Evolutionary conservation across 2,113 vertebrate genomes (phyloP).

Genomic region (Cacatua alba): DNA sequence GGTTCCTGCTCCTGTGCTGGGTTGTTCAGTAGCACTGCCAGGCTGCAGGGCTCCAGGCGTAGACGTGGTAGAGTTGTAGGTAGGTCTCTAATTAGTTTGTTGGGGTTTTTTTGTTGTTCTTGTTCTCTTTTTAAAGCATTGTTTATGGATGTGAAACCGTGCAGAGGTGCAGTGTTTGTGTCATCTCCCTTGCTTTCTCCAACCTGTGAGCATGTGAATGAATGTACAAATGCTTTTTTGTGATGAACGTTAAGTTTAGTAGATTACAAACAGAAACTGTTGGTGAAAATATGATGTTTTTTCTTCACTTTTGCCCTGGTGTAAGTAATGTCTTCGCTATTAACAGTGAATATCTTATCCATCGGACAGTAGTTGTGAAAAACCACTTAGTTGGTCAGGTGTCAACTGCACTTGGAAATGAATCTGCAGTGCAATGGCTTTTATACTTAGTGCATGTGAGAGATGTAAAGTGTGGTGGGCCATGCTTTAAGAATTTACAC

Average conservation of each 20-base stretch:
- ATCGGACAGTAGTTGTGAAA: background rate
- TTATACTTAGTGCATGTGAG: background rate
- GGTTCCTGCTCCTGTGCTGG: background rate
- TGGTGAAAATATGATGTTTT: background rate
- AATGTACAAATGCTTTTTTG: background rate
- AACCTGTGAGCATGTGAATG: background rate
- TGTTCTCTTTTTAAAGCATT: background rate
- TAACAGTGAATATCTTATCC: background rate
- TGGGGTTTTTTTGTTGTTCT: background rate
- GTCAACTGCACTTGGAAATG: background rate
- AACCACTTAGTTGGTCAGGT: background rate
- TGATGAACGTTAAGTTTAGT: background rate
- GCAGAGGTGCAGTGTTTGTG: background rate
- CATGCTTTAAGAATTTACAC: background rate
- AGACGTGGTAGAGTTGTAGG: background rate
- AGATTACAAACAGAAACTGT: background rate
- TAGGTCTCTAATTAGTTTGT: background rate
- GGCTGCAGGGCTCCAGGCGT: background rate
- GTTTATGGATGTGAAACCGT: background rate
- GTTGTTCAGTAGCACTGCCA: background rate
- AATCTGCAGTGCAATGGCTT: background rate
- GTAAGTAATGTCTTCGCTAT: background rate
- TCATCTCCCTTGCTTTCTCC: background rate
- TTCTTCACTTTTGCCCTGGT: fast-evolving
- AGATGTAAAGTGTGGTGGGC: background rate